Base-by-base conservation (phyloP, 2,888 invertebrate genomes). In the Pollenia amentaria region DNA sequence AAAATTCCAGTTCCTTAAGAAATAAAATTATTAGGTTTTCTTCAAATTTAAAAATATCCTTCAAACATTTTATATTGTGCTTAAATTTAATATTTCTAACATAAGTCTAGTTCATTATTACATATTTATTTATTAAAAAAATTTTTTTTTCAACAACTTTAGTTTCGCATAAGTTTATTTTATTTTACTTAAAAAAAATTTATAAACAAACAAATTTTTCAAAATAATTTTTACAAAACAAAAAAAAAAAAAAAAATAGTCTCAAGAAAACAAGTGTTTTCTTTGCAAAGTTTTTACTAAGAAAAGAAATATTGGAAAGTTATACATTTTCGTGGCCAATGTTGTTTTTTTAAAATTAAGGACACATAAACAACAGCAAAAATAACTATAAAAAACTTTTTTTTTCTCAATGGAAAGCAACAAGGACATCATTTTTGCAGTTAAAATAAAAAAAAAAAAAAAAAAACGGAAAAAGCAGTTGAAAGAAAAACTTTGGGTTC, bases 251-350 rank as follows among this genome's bases (percentile, higher is more conserved):
- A 29, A 29, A n/a, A n/a, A n/a, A n/a, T n/a, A n/a, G n/a, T 70
- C n/a, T 42, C 42, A 64, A 18, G 21, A 18, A 64, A 70, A 70
- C 55, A 70, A 42, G 14, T 18, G 51, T 69, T 69, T 53, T 69
- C 8, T 42, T 55, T 70, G 55, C 14, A 48, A 53, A 70, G 46
- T 53, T 53, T 53, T 70, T 3, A 3, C 2, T 64, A 42, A 11
- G 11, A 14, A n/a, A 51, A n/a, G n/a, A 16, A 48, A 29, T 69
- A 53, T 55, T 70, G 14, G 51, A 64, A 72, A 48, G 40, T 69
- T 51, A 21, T 65, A 82, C 40, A 69, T 44, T 70, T 79, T 62
- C 60, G 65, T 79, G 67, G 77, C 67, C 77, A 67, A 67, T 46
- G 46, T 55, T 77, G 46, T 67, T 46, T 55, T 29, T 44, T 44